Percentiles rank a stretch among this genome's conserved stretches.
Conservation (phyloP, 2,888 invertebrate species). For the Polylopha cassiicola region DNA sequence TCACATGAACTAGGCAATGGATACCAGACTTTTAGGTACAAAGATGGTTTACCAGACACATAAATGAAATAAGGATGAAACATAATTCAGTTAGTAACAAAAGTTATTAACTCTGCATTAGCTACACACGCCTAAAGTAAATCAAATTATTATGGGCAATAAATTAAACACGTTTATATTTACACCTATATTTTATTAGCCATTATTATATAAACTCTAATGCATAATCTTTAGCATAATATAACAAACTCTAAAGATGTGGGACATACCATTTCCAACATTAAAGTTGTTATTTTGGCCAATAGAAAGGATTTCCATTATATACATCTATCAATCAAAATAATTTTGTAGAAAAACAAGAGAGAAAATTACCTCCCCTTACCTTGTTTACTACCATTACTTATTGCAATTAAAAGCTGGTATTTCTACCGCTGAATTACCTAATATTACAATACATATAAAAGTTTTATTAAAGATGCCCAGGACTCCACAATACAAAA, state of each 20-base stretch:
- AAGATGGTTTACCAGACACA: no score
- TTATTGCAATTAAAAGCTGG: slow-evolving; percentile 8
- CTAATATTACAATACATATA: slow-evolving; percentile 1
- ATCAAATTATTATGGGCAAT: neutral
- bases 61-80: no score
- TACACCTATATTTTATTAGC: slow-evolving; percentile 71
- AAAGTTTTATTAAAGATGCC: slow-evolving; percentile 3
- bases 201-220: slow-evolving; percentile 45
- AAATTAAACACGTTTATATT: slow-evolving; percentile 46
- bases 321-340: no score
- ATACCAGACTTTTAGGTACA: no score
- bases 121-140: neutral
- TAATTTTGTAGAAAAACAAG: no score
- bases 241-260: slow-evolving; percentile 37
- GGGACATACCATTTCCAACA: slow-evolving; percentile 36
- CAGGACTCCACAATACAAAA: slow-evolving; percentile 22
- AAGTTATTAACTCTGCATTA: no score
- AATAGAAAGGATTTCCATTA: slow-evolving; percentile 26
- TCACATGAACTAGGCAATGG: no score
- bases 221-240: slow-evolving; percentile 47
- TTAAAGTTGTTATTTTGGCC: slow-evolving; percentile 43
- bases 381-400: no score
- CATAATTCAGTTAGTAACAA: no score
- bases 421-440: slow-evolving; percentile 3
- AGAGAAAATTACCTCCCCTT: no score